phyloP scores from a whole-genome alignment of 2,888 invertebrate genomes.

The Cataglyphis cursor region DNA sequence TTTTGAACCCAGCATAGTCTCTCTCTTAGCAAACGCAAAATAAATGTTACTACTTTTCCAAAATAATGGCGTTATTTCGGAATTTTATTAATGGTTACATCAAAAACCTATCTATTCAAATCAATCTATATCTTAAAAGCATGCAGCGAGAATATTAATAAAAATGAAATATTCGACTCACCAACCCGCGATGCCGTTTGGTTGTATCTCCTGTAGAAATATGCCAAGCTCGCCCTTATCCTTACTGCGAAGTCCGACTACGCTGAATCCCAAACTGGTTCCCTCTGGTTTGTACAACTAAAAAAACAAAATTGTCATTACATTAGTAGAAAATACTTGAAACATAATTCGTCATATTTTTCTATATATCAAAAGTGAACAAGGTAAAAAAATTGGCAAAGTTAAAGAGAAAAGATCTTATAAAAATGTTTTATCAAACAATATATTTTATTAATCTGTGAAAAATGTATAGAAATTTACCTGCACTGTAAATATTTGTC shows the following conservation, averaged over 20 bases:
- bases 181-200: conserved; percentile 90
- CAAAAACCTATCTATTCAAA: background rate
- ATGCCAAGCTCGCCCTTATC: conserved; percentile 90
- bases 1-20: background rate
- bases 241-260: conserved; percentile 89
- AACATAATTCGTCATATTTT: background rate
- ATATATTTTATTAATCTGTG: background rate
- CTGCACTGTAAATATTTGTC: conserved; percentile 89
- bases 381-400: background rate
- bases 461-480: conserved; percentile 77
- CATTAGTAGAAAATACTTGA: background rate
- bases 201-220: conserved; percentile 90
- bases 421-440: background rate
- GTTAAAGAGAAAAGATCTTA: background rate
- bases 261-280: conserved; percentile 91
- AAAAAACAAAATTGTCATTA: conserved; percentile 14
- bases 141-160: conserved; percentile 25
- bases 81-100: background rate
- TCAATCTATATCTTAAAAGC: background rate
- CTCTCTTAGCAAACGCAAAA: conserved; percentile 1
- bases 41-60: background rate
- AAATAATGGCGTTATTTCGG: background rate
- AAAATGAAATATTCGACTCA: conserved; percentile 83
- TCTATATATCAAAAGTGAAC: background rate
- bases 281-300: conserved; percentile 90